phyloP scores from a whole-genome alignment of 2,113 vertebrate species.

The Gavialis gangeticus region DNA sequence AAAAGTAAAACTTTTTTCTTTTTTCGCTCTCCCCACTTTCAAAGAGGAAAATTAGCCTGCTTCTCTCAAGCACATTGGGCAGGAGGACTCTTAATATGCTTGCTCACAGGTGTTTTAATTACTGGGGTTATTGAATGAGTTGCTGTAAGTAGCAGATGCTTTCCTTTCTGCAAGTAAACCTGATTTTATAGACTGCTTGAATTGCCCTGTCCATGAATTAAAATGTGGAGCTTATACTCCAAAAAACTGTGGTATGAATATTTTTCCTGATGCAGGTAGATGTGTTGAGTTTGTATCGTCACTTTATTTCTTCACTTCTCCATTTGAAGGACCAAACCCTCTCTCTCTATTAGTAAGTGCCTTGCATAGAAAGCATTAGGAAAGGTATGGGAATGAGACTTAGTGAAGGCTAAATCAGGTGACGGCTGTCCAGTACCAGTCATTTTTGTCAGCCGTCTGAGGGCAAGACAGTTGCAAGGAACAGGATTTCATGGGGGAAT shows the following conservation, averaged over 20 bases:
- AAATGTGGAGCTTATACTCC: neutral
- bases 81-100: fast-evolving
- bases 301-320: neutral
- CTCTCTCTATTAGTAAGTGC: neutral
- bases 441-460: neutral
- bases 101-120: fast-evolving
- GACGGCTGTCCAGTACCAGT: neutral
- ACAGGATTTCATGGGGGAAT: too few species aligned
- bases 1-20: neutral
- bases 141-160: neutral
- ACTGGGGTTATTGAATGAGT: neutral
- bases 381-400: neutral
- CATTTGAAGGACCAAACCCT: neutral
- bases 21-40: neutral
- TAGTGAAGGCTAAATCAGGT: fast-evolving
- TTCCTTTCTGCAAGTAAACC: neutral
- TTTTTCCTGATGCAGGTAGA: neutral
- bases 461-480: neutral
- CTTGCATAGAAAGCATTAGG: neutral
- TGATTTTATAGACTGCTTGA: neutral
- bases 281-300: too few species aligned
- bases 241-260: neutral
- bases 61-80: neutral
- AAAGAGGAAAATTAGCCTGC: neutral
- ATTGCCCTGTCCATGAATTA: neutral